phyloP scores from a whole-genome alignment of 2,888 invertebrate species.

The Eristalis pertinax region DNA sequence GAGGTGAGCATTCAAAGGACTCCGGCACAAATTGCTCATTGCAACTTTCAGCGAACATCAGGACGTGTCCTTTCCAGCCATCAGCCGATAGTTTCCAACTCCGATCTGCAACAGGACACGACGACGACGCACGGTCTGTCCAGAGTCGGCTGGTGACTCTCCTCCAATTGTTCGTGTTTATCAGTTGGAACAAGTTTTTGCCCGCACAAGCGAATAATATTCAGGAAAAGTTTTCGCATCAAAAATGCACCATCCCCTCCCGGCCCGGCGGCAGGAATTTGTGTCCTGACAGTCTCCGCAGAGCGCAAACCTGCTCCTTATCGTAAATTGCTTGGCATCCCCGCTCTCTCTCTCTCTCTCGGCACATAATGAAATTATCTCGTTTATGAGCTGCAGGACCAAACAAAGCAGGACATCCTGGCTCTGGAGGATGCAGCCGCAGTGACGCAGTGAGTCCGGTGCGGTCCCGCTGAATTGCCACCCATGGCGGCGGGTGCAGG shows the following conservation, averaged over 20 bases:
- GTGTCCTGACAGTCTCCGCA: neutral
- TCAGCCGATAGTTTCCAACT: neutral
- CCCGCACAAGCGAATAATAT: slow-evolving; percentile 36
- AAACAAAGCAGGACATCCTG: slow-evolving; percentile 43
- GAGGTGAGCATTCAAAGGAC: slow-evolving; percentile 11
- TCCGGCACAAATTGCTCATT: slow-evolving; percentile 26
- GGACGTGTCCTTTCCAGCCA: neutral
- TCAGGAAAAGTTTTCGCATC: slow-evolving; percentile 48
- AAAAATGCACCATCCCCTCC: slow-evolving; percentile 55
- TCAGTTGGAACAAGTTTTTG: slow-evolving; percentile 50
- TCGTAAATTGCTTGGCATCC: neutral
- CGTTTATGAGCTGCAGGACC: slow-evolving; percentile 34
- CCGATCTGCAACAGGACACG: neutral
- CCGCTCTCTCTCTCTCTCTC: neutral
- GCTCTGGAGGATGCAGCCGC: neutral
- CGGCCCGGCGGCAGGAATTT: slow-evolving; percentile 10
- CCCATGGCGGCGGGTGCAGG: neutral
- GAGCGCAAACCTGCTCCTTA: neutral
- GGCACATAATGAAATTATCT: slow-evolving; percentile 56
- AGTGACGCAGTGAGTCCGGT: neutral
- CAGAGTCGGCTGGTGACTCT: neutral
- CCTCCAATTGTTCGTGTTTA: slow-evolving; percentile 63
- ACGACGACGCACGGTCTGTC: too few species aligned
- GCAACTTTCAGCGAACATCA: slow-evolving; percentile 43
- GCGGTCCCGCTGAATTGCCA: neutral